A percentile compares a stretch with the other conserved stretches of the same genome.
phyloP scores from a whole-genome alignment of 2,113 vertebrate species.

The Hippocampus mohnikei region DNA sequence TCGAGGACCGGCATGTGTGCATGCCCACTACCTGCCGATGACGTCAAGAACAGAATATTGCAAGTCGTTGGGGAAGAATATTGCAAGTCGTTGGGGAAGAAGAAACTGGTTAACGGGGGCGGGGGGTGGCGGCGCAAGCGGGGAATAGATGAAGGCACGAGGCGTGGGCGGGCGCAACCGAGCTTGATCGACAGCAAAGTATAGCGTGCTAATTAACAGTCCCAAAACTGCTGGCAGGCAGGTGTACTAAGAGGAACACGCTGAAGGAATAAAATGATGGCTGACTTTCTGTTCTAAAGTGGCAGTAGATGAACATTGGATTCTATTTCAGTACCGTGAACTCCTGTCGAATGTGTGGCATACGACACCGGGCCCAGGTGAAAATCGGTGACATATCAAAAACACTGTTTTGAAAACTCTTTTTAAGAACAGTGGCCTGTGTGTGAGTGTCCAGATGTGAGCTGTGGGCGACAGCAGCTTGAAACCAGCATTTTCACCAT shows the following conservation, averaged over 20 bases:
- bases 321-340: neutral
- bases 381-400: too few relatives aligned
- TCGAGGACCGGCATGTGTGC: neutral
- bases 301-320: neutral
- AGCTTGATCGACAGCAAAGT: constrained; percentile 53
- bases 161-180: constrained; percentile 44
- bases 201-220: constrained; percentile 64
- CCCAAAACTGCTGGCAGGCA: constrained; percentile 61
- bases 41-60: constrained; percentile 16
- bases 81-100: neutral
- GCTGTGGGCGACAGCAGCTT: neutral
- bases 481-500: too few relatives aligned
- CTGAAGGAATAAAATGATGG: constrained; percentile 25
- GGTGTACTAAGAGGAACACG: constrained; percentile 36
- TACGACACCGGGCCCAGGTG: too few relatives aligned
- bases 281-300: neutral
- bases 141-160: constrained; percentile 45
- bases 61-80: neutral
- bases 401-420: too few relatives aligned
- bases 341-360: neutral
- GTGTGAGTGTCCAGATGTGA: neutral
- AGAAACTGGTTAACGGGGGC: constrained; percentile 15
- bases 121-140: neutral
- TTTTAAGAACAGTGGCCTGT: neutral
- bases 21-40: neutral